These are phyloP conservation scores for Arnoldichthys spilopterus DNA, from an alignment of 2,797 vertebrate species.

Conservation along the genomic window DNA sequence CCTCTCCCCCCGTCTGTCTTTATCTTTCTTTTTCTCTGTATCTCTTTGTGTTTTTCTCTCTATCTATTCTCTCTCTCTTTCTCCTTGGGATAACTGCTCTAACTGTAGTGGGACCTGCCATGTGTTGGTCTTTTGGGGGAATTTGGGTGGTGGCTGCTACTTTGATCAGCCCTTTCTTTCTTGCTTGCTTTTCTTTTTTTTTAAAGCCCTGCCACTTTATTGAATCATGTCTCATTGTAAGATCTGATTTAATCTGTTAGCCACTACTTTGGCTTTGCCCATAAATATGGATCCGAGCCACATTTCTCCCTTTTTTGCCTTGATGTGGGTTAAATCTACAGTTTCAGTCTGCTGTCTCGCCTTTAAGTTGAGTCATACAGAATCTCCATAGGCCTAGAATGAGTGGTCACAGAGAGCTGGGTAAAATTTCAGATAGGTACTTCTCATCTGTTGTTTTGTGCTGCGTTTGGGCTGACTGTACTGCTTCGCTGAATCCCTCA, in stretches of 20 bases:
- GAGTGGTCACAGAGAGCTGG: background rate
- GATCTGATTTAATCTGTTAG: background rate
- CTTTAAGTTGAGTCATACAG: background rate
- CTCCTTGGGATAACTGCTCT: background rate
- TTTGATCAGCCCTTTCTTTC: background rate
- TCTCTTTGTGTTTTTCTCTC: background rate
- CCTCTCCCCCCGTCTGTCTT: background rate
- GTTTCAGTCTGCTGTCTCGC: background rate
- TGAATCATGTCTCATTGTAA: background rate
- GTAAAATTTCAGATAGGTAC: background rate
- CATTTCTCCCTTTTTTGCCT: background rate
- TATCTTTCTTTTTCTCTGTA: background rate
- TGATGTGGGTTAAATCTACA: background rate
- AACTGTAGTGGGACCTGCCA: background rate
- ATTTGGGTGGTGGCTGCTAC: slow-evolving; percentile 19
- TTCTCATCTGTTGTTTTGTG: background rate
- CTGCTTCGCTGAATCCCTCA: background rate
- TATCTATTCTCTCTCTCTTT: background rate
- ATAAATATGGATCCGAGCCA: background rate
- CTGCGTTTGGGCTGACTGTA: background rate
- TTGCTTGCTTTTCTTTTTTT: background rate
- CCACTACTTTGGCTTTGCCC: background rate
- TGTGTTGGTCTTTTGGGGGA: background rate
- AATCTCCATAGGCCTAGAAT: background rate
- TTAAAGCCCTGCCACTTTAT: background rate